Base-by-base conservation (phyloP, 2,797 vertebrate species). In the Hyperoplus immaculatus region DNA sequence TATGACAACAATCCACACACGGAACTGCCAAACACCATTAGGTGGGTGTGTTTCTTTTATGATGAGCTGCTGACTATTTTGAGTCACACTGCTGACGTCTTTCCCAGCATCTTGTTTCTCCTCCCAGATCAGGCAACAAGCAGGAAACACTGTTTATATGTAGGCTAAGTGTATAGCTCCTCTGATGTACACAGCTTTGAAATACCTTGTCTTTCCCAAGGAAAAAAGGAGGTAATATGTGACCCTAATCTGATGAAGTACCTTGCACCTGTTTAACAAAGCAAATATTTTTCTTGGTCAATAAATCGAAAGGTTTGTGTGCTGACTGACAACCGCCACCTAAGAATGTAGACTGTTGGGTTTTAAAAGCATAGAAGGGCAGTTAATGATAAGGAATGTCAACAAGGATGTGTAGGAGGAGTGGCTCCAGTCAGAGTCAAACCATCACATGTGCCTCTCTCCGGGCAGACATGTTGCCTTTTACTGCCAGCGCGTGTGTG, bases 331-430 rank as follows among this genome's bases (percentile, higher is more conserved):
- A 18, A 60, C 10, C 0, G 12, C 4, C 50, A 47, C 18, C 43
- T 3, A 7, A 36, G 10, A 36, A 46, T 21, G 50, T 10, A 14
- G 15, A 29, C 39, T 5, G 7, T 64, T 0, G 15, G 49, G 8
- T 54, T 75, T 50, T 11, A 74, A 72, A 66, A 53, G 16, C 78
- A 77, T 82, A 46, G 63, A 50, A n/a, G 57, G 13, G 12, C 9
- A 21, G 41, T 3, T 49, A 61, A 82, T 49, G 64, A 82, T 77
- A 68, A 74, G 65, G 41, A 66, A 65, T 1, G 56, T 82, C 56
- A 83, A 90, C 78, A 82, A 45, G 58, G 82, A 84, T 75, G 59
- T 78, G 69, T 6, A 51, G 57, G 73, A 51, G 57, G 73, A 77
- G 68, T 42, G 69, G 55, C 65, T 75, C 13, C 36, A 46, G 56